These are phyloP conservation scores for Lindbergichthys nudifrons DNA, from an alignment of 2,797 vertebrate genomes.

Conservation along the genomic window DNA sequence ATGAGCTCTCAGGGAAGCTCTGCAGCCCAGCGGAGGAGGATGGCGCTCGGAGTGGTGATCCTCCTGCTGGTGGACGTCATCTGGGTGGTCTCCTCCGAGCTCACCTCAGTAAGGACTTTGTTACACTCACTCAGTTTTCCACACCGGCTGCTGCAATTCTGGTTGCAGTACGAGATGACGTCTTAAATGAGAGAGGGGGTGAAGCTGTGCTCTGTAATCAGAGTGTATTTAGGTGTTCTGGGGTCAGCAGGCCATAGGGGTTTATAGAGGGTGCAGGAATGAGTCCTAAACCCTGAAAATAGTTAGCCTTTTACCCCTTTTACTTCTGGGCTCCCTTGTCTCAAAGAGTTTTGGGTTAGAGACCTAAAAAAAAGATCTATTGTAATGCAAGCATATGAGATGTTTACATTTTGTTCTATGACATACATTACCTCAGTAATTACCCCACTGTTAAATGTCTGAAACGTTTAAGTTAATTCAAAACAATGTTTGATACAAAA, in stretches of 20 bases:
- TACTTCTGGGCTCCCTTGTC: too few species aligned
- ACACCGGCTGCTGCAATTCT: neutral
- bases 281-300: too few species aligned
- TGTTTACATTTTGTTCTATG: too few species aligned
- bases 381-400: too few species aligned
- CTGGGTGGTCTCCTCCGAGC: slow-evolving; percentile 97
- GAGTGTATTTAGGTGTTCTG: neutral
- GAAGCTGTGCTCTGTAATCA: neutral
- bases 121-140: slow-evolving; percentile 9
- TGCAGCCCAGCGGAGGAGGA: slow-evolving; percentile 88
- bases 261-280: too few species aligned
- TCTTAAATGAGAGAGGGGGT: neutral
- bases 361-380: too few species aligned
- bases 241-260: neutral
- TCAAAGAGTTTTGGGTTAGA: too few species aligned
- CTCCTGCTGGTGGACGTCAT: slow-evolving; percentile 96
- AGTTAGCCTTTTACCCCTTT: too few species aligned
- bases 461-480: too few species aligned
- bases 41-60: slow-evolving; percentile 93
- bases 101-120: slow-evolving; percentile 89
- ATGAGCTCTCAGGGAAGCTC: slow-evolving; percentile 90
- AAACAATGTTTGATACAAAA: too few species aligned
- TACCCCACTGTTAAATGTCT: too few species aligned
- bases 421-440: too few species aligned
- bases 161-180: neutral